Conservation (phyloP, 2,797 vertebrate species). For the Pseudomugil gertrudae region DNA sequence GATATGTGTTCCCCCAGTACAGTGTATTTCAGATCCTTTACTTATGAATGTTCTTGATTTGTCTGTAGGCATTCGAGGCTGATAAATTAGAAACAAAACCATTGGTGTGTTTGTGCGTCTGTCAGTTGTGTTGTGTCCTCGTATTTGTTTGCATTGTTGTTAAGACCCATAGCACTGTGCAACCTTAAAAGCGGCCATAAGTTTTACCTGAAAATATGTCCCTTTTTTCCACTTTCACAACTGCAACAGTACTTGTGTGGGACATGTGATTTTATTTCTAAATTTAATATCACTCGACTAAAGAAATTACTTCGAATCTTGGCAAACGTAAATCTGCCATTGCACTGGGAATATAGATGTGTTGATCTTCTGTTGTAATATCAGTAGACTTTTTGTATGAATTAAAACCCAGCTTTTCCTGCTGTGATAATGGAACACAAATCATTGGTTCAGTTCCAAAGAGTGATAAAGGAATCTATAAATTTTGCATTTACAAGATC, state of each 20-base stretch:
- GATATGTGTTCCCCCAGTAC: slow-evolving; percentile 89
- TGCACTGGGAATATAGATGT: slow-evolving; percentile 12
- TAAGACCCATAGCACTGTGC: slow-evolving; percentile 28
- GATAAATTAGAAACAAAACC: slow-evolving; percentile 38
- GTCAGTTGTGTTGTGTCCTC: slow-evolving; percentile 34
- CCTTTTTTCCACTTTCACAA: neutral
- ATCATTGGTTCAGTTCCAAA: slow-evolving; percentile 97
- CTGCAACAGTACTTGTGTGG: slow-evolving; percentile 2
- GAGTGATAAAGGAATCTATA: slow-evolving; percentile 99
- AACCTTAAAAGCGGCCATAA: slow-evolving; percentile 18
- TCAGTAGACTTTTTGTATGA: slow-evolving; percentile 12
- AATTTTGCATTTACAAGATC: slow-evolving; percentile 99
- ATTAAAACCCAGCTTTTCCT: slow-evolving; percentile 31
- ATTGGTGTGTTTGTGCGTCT: slow-evolving; percentile 25
- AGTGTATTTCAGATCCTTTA: slow-evolving; percentile 30
- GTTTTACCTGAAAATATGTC: neutral
- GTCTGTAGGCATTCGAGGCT: slow-evolving; percentile 39
- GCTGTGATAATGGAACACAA: slow-evolving; percentile 85
- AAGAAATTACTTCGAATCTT: slow-evolving; percentile 22
- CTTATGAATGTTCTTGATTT: slow-evolving; percentile 34
- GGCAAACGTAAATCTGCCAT: neutral
- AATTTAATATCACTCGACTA: slow-evolving; percentile 12
- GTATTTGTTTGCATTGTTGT: slow-evolving; percentile 37
- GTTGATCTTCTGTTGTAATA: slow-evolving; percentile 9
- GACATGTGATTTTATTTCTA: slow-evolving; percentile 21